These are phyloP conservation scores for Charanyca ferruginea DNA, from an alignment of 2,888 invertebrate species.

Conservation along the genomic window DNA sequence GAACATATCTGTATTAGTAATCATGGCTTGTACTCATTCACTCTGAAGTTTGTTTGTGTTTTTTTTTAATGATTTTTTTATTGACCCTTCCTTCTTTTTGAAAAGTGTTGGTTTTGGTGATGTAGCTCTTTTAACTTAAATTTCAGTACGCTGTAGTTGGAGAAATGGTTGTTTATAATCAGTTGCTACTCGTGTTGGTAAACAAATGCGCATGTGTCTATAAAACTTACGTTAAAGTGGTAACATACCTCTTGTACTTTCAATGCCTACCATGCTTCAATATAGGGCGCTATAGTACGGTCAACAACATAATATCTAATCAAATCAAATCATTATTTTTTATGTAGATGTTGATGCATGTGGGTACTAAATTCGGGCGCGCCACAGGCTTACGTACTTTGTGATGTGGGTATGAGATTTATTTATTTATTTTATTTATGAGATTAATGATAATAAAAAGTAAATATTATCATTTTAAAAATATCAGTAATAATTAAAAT, in stretches of 20 bases:
- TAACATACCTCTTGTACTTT: conserved; percentile 9
- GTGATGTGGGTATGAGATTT: too few relatives aligned
- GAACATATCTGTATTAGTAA: conserved; percentile 47
- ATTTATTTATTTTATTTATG: too few relatives aligned
- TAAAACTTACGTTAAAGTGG: not conserved
- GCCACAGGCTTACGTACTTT: too few relatives aligned
- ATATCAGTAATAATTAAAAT: too few relatives aligned
- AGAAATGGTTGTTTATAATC: too few relatives aligned
- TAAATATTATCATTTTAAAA: too few relatives aligned
- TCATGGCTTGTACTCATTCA: conserved; percentile 20
- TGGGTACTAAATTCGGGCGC: too few relatives aligned
- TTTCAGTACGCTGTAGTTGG: not conserved
- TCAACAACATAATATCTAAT: conserved; percentile 1
- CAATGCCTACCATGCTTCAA: not conserved
- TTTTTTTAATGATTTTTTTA: not conserved
- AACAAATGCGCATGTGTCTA: conserved; percentile 8
- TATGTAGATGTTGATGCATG: too few relatives aligned
- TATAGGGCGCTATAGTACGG: not conserved
- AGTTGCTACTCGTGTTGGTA: not conserved
- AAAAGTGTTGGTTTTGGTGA: too few relatives aligned
- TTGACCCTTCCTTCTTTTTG: too few relatives aligned
- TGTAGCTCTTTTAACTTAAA: not conserved
- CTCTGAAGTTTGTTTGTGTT: not conserved
- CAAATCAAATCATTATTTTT: too few relatives aligned
- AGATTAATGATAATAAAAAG: too few relatives aligned